Evolutionary conservation across 1,140 invertebrate genomes (phyloP), one percentile per base, ranked within the genome.

Genomic region (Propsilocerus akamusi): DNA sequence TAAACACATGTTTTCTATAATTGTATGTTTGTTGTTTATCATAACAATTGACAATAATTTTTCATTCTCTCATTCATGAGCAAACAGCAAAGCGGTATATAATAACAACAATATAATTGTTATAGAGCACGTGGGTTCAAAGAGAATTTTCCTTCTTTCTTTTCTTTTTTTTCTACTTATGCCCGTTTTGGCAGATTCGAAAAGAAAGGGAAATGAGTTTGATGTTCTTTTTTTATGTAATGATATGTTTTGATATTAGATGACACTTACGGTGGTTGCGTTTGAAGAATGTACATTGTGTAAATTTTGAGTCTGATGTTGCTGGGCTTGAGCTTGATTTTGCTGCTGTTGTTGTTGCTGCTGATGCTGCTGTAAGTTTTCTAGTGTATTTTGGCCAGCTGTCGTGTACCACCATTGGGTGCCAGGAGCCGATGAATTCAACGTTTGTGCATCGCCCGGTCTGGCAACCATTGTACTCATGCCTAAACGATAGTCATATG

Each of bases 351-450:
- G 64, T 26, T 64, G 60, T 48, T 64, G 67, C 46, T 64, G 61
- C 48, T 67, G 65, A 52, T 71, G 71, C 57, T 72, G 67, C 52
- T 70, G 67, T 55, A 72, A 64, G 51, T 71, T 71, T 53, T 65
- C 62, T 37, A 64, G 62, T 52, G 65, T 61, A 53, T 75, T 72
- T 52, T 70, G 68, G 52, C 69, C 71, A 53, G 69, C 65, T 25
- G 68, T 57, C 4, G 34, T 41, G 61, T 78, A 78, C 77, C 78
- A 80, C 78, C 78, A 80, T 61, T 78, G 76, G 14, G 75, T 71
- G 52, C 72, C 73, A 50, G 74, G 72, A 30, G 73, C 68, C 24
- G 73, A 70, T 34, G 67, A 65, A 34, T 64, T 62, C 50, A 66
- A 67, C 4, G 66, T 61, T 8, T 64, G 64, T 51, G 65, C 64